Evolutionary conservation across 2,113 vertebrate species (phyloP).

Genomic region (Thermophis baileyi): DNA sequence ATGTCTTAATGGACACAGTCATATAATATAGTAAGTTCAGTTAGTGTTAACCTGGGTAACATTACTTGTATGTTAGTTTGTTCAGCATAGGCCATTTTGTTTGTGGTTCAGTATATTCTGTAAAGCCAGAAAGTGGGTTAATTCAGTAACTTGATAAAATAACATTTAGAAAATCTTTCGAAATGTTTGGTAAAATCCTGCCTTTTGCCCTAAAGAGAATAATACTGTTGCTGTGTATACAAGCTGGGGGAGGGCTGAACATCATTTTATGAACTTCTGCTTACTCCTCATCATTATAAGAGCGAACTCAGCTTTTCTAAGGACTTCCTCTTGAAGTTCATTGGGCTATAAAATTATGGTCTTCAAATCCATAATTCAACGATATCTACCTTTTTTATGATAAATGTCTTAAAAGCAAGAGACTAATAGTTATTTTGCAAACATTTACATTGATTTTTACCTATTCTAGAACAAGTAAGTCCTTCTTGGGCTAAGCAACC

Average conservation of each 20-base stretch:
- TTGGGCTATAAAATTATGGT: neutral
- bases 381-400: neutral
- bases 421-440: neutral
- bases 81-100: neutral
- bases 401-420: neutral
- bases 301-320: neutral
- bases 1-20: neutral
- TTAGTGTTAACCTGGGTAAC: neutral
- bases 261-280: neutral
- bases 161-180: neutral
- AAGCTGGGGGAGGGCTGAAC: neutral
- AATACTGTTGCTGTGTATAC: neutral
- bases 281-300: neutral
- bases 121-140: neutral
- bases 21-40: neutral
- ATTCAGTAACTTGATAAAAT: neutral
- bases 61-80: neutral
- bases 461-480: neutral
- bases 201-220: neutral
- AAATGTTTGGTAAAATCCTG: neutral
- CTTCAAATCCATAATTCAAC: neutral
- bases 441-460: neutral
- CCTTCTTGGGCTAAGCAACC: neutral
- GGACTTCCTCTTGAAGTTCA: neutral
- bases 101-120: neutral